Base-by-base conservation (phyloP, 2,888 invertebrate genomes). In the Amaurobius ferox region DNA sequence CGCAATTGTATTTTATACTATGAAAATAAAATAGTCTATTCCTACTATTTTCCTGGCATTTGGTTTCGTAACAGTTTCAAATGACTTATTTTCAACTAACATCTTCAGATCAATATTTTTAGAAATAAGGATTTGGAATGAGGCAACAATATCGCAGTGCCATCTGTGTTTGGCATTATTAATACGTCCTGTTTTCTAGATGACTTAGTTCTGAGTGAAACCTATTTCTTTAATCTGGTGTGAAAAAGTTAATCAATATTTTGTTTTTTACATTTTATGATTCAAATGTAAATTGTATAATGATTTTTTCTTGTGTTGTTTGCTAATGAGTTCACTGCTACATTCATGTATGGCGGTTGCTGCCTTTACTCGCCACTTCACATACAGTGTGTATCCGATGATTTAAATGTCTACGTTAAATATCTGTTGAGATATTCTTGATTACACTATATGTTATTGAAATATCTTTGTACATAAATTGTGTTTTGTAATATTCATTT, bases 141-240 rank as follows among this genome's bases (percentile, higher is more conserved):
- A n/a, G 83, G 83, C 83, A 85, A 72, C 77, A 72, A 62, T 39
- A 55, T 61, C 29, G 74, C 70, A 77, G 77, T 85, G 83, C 77
- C 83, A 85, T 85, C 83, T 80, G 80, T 80, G 74, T 80, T 74
- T 73, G 73, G 73, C 80, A 80, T 80, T 68, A 35, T 80, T 73
- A 80, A 67, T 66, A 44, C 73, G 39, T 68, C 62, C 67, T 62
- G 32, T 74, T 74, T 68, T 80, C 55, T 74, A 29, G 48, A 32
- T 55, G 68, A 62, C 48, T 67, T 62, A 39, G 30, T 61, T 32
- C 66, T 30, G 23, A 19, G 19, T 66, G 28, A 23, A 11, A 61
- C 28, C 23, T 66, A 32, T 32, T 32, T 19, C 2, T 66, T 28
- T 30, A 19, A n/a, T 3, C 30, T 28, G 30, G 64, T 64, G 64